Base-by-base conservation (phyloP, 2,888 invertebrate genomes). In the Syritta pipiens region DNA sequence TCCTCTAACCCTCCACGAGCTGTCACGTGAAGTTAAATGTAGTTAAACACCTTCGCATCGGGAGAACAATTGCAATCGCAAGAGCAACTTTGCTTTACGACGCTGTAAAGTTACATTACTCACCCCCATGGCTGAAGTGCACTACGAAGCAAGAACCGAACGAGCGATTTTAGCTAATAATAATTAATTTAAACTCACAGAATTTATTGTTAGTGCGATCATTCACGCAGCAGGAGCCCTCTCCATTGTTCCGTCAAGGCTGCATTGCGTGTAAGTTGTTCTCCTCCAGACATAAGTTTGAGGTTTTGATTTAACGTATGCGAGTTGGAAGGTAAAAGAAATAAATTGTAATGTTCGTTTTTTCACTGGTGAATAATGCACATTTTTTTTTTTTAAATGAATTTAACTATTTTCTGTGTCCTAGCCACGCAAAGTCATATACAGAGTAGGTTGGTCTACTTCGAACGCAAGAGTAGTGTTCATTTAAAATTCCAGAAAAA, bases 131-230 rank as follows among this genome's bases (percentile, higher is more conserved):
- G 49, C 24, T 65, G 44, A 40, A 55, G 42, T 62, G 35, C 49
- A 62, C 30, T 42, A 57, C 22, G 40, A 32, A 40, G 40, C 12
- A 40, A 40, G 12, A 19, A 44, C 17, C 12, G n/a, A n/a, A 53
- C 20, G 35, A 62, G 65, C 51, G 32, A 20, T 65, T 74, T 55
- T 42, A 60, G 24, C 68, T 60, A 55, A 75, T 75, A 68, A 75
- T 75, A 68, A 60, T 68, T 68, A 68, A 68, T 68, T 75, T 62
- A 69, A 75, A 32, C 67, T 57, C 59, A 62, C 53, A 55, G 48
- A 75, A 68, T 75, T 75, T 69, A 69, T 69, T 62, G 55, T 75
- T 55, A 75, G 62, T 75, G 75, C 75, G 68, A 75, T 62, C 48
- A 75, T 69, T 62, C 75, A 75, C 75, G 75, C 75, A 75, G 75